Evolutionary conservation across 2,797 vertebrate species (phyloP), one percentile per base, ranked within the genome.

Genomic region (Fistularia tabacaria): DNA sequence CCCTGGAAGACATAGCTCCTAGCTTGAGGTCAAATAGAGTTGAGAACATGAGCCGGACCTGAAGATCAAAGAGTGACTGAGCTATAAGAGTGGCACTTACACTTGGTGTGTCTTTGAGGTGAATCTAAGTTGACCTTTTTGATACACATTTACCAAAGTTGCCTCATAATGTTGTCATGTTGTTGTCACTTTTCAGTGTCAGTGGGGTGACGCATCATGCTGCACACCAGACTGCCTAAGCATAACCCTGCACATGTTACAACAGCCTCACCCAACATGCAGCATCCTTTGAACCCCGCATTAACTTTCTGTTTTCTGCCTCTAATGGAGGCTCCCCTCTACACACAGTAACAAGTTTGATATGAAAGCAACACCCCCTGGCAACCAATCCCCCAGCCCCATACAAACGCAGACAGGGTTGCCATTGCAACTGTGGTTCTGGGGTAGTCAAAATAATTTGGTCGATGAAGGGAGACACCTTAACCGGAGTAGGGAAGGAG

Each of bases 291-390:
- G 59, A 57, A 61, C 64, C 69, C 66, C 50, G 48, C 67, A 38
- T 61, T 52, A 51, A 41, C 61, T 65, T 42, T 66, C 49, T 50
- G 3, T 55, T 38, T 69, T 50, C 60, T 75, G 62, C 62, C 73
- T 56, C 54, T 73, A 1, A 43, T 61, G 51, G 69, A 51, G 59
- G 71, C 53, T 55, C 60, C 56, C 57, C 14, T 59, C 68, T 70
- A 78, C 75, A 85, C 85, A 25, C 85, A 82, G 89, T 89, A 89
- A 88, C 88, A 84, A 67, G 86, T 90, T 86, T 91, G 89, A 91
- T 92, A 90, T 88, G 89, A 88, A 91, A 90, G 79, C 79, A 81
- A 83, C 82, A 70, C 71, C 89, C 81, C 86, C 79, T 67, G 38
- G 88, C 89, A 91, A 89, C 89, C 88, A 91, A 90, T 89, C 87